Base-by-base conservation (phyloP, 1,140 invertebrate genomes). In the Saccostrea cuccullata region DNA sequence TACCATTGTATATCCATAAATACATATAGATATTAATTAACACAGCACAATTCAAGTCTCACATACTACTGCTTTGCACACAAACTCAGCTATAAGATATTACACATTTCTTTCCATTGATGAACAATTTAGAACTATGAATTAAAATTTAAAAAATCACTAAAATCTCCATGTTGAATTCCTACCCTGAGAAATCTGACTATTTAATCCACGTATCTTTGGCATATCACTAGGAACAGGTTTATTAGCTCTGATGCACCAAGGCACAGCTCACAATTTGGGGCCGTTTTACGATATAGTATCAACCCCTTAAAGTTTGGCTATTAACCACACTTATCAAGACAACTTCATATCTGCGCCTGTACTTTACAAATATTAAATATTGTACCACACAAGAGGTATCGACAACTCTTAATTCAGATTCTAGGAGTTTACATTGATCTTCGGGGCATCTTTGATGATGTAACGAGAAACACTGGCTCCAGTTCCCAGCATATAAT, bases 351-450 rank as follows among this genome's bases (percentile, higher is more conserved):
- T 77, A 77, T 77, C 70, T 15, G 70, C 36, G 26, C 23, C 13
- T 26, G 11, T 77, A 77, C 70, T 77, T 36, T 77, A 77, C 70
- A 36, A 77, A 77, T 77, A 77, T 77, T 36, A 30, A 77, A 77
- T 77, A 77, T 77, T 30, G 47, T 47, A 77, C 70, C 70, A 77
- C 70, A 77, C 70, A 77, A 77, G 70, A 36, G 70, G 26, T 23
- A 30, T 77, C 70, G 4, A 36, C 70, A 77, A 36, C 70, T 30
- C 26, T 64, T 77, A 77, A 77, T 77, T 77, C 70, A 36, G 23
- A 77, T 77, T 77, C 70, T 77, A 77, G 9, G 30, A 77, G 70
- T 77, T 77, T 26, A 77, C 1, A 26, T 77, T 77, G 70, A 77
- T 77, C 70, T 77, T 30, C 9, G 70, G 70, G 26, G 70, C 26